phyloP scores from a whole-genome alignment of 2,888 invertebrate species.

The Herminia tarsipennalis region DNA sequence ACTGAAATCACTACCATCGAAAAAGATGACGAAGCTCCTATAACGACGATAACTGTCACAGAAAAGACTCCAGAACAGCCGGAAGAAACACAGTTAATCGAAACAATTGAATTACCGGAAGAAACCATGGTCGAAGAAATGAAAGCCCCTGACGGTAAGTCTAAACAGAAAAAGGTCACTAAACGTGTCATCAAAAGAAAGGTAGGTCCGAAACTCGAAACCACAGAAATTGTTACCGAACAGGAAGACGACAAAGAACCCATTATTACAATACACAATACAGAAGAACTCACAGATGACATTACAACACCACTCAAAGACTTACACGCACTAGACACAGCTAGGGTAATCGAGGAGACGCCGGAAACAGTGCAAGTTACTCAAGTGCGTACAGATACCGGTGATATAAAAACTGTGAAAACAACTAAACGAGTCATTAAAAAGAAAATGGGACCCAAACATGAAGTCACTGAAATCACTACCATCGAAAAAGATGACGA shows the following conservation, averaged over 20 bases:
- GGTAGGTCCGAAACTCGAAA: constrained; percentile 53
- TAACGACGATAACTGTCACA: constrained; percentile 28
- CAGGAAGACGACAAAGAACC: constrained; percentile 64
- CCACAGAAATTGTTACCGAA: constrained; percentile 47
- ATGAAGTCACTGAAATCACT: constrained; percentile 24
- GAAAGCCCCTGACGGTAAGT: constrained; percentile 46
- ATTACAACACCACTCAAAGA: constrained; percentile 43
- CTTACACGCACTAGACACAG: constrained; percentile 27
- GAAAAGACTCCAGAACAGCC: constrained; percentile 38
- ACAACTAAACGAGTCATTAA: constrained; percentile 60
- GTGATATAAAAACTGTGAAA: constrained; percentile 40
- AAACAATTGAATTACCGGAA: constrained; percentile 16
- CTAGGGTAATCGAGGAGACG: constrained; percentile 44
- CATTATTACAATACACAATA: constrained; percentile 18
- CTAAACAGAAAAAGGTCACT: constrained; percentile 52
- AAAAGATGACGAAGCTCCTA: constrained; percentile 44
- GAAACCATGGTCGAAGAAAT: constrained; percentile 12
- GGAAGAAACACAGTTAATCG: constrained; percentile 33
- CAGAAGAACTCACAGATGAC: constrained; percentile 35
- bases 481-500: constrained; percentile 21
- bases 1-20: constrained; percentile 38
- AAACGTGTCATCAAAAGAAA: constrained; percentile 67
- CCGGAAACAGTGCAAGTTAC: constrained; percentile 42
- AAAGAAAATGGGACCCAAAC: too few relatives aligned
- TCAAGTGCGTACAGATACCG: constrained; percentile 38